Base-by-base conservation (phyloP, 2,888 invertebrate genomes). In the Diplolepis rosae region DNA sequence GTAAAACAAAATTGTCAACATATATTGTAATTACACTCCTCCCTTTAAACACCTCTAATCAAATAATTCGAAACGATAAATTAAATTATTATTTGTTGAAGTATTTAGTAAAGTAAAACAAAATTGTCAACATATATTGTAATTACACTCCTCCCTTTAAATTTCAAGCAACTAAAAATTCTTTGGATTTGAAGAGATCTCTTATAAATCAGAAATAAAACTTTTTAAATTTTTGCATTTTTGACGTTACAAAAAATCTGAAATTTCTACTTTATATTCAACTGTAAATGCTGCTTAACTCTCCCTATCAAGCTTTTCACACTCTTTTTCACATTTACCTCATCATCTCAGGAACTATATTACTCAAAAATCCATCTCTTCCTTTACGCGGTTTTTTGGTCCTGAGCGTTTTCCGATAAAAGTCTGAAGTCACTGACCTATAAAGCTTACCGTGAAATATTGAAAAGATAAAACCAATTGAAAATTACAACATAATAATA, bases 361-460 rank as follows among this genome's bases (percentile, higher is more conserved):
- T 71, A 75, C 75, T n/a, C 66, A 66, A 73, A 75, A 73, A 75
- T 75, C 73, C 71, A 73, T 75, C 75, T 75, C 71, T 56, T 69
- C 71, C 73, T 75, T 71, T 68, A 67, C 68, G 69, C 66, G 68
- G 54, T 56, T 56, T 56, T n/a, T n/a, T 56, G 11, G 51, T 68
- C 50, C 75, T 76, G 73, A 76, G 73, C 75, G 73, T 76, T 73
- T 76, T 73, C 73, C 75, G 73, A 73, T 76, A 76, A 72, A 73
- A 56, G 42, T 39, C 39, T 61, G n/a, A 30, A 30, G 30, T 52
- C 52, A 28, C 61, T 61, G 61, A 61, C 27, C 61, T 27, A 27
- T 61, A 61, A 42, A 15, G 24, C 39, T 39, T n/a, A 11, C 24
- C 39, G 15, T 39, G 61, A 39, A 61, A 61, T 61, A 61, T 61